phyloP scores from a whole-genome alignment of 2,888 invertebrate genomes.

The Fragum sueziense region DNA sequence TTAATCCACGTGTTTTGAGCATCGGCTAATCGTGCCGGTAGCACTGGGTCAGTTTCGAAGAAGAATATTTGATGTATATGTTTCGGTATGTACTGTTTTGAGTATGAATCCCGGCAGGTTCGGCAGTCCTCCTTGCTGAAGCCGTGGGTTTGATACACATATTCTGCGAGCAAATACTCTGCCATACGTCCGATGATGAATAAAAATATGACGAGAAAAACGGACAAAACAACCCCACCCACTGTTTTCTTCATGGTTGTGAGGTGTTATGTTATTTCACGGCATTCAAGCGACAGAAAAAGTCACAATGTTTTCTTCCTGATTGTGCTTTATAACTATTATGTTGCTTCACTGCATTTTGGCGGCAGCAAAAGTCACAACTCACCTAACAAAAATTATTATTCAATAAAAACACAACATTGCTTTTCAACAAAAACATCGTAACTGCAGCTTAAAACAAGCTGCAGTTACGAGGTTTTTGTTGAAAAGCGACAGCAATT shows the following conservation, averaged over 20 bases:
- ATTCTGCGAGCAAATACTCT: conserved; percentile 6
- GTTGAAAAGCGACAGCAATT: no score
- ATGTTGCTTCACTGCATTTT: no score
- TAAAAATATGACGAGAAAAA: neutral
- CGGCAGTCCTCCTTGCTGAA: neutral
- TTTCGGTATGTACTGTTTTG: conserved; percentile 10
- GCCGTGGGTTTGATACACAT: conserved; percentile 7
- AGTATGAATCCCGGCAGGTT: neutral
- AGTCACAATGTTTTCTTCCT: no score
- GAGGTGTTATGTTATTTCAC: no score
- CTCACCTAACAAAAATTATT: no score
- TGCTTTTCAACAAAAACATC: no score
- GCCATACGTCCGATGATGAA: neutral
- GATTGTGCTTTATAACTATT: no score
- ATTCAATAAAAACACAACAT: no score
- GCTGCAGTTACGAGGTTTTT: no score
- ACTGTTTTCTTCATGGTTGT: conserved; percentile 2
- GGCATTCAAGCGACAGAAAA: no score
- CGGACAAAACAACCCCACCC: neutral
- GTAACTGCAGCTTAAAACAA: no score
- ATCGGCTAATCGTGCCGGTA: conserved; percentile 23
- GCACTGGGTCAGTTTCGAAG: conserved; percentile 30
- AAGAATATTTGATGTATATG: conserved; percentile 44
- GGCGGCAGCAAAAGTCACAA: no score
- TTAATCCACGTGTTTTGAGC: conserved; percentile 28